Evolutionary conservation across 2,888 invertebrate genomes (phyloP), one percentile per base, ranked within the genome.

Genomic region (Vesta saturnalis): DNA sequence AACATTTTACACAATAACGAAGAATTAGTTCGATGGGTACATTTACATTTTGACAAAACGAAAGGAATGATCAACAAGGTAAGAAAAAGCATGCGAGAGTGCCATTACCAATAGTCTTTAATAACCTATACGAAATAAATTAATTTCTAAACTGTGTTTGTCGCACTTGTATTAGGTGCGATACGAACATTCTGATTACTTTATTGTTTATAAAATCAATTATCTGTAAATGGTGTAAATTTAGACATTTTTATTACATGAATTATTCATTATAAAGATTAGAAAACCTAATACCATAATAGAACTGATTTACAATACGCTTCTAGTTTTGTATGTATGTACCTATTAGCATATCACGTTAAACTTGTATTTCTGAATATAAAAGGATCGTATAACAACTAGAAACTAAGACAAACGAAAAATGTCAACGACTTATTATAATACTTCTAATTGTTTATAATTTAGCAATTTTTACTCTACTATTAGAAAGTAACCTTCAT

Each of bases 291-390:
- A 52, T 19, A 19, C 52, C 12, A 52, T 52, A 52, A 52, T 52
- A 12, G 19, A 52, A 52, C 19, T 19, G 52, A n/a, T 52, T 52
- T 52, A 52, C 52, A 18, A 52, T 52, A n/a, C 19, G 52, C 52
- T 52, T 52, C 52, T 52, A 19, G 21, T 19, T 52, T 52, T 16
- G 52, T 19, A 19, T 52, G n/a, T n/a, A n/a, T n/a, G n/a, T n/a
- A n/a, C n/a, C 52, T 18, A 52, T 52, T 52, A 52, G 52, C 52
- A 52, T 52, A 52, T 52, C 52, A 52, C 52, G 52, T 52, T 52
- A 19, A 52, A 52, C 52, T 19, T 52, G 52, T 19, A 52, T 52
- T 19, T 52, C 19, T 19, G 21, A 21, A 52, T 52, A 21, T 19
- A 21, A 19, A 19, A 52, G 19, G 19, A 52, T 52, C 52, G n/a